phyloP scores from a whole-genome alignment of 2,888 invertebrate genomes.

The Leucoptera coffeella region DNA sequence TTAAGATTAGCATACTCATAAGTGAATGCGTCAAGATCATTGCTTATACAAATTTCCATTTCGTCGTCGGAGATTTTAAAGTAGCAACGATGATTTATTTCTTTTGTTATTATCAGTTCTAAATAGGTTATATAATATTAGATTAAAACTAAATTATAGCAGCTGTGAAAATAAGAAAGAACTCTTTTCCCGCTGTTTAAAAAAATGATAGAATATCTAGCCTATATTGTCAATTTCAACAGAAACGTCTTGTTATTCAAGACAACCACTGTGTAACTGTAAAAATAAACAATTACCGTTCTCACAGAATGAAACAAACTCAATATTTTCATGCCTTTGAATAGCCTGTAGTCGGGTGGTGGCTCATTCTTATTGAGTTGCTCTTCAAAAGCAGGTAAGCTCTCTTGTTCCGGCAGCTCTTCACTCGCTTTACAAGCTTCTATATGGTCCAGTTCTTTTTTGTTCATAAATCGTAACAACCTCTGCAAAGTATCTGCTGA shows the following conservation, averaged over 20 bases:
- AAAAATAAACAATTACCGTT: too few relatives aligned
- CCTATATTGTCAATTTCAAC: too few relatives aligned
- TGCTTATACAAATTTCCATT: neutral
- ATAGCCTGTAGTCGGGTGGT: conserved; percentile 16
- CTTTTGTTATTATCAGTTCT: too few relatives aligned
- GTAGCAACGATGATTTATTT: too few relatives aligned
- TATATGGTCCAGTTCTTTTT: conserved; percentile 20
- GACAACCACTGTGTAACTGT: too few relatives aligned
- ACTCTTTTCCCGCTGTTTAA: too few relatives aligned
- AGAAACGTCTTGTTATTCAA: too few relatives aligned
- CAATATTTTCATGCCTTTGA: conserved; percentile 26
- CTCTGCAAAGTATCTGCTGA: conserved; percentile 42
- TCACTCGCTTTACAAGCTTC: conserved; percentile 13
- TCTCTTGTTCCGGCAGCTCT: conserved; percentile 9
- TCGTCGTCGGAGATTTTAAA: neutral
- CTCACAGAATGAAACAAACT: conserved; percentile 38
- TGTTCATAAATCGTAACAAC: conserved; percentile 27
- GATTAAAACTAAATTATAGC: too few relatives aligned
- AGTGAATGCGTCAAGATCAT: neutral
- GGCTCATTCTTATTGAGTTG: conserved; percentile 7
- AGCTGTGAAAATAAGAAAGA: too few relatives aligned
- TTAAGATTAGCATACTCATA: neutral
- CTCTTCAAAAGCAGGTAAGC: conserved; percentile 10
- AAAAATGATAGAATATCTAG: too few relatives aligned
- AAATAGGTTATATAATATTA: too few relatives aligned